Percentiles rank a stretch among this genome's conserved stretches.
These are phyloP conservation scores for Poeciliopsis turrubarensis DNA, from an alignment of 2,113 vertebrate species.

Conservation along the genomic window DNA sequence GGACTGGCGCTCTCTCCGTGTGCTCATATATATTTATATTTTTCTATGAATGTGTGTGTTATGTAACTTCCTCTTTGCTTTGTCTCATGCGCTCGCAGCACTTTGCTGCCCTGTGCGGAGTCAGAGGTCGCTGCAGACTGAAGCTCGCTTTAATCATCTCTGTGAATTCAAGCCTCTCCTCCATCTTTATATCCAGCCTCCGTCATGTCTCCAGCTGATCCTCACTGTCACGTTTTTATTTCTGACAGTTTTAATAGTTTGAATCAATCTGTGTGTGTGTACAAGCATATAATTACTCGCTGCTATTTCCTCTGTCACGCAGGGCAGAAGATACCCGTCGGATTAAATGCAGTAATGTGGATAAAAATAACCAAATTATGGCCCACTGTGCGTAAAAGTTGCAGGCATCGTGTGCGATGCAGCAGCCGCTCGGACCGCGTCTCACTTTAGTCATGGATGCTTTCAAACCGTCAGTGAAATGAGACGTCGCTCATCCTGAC, in stretches of 20 bases:
- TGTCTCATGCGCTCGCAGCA: conserved; percentile 58
- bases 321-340: conserved; percentile 2
- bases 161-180: conserved; percentile 2
- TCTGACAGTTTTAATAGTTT: conserved; percentile 18
- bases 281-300: conserved; percentile 25
- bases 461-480: conserved; percentile 15
- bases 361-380: conserved; percentile 53
- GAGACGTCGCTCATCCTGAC: conserved; percentile 45
- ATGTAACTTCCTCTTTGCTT: conserved; percentile 67
- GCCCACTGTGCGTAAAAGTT: conserved; percentile 37
- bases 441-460: conserved; percentile 33
- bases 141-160: conserved; percentile 39
- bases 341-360: conserved; percentile 44
- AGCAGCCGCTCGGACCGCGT: conserved; percentile 6
- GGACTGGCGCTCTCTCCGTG: conserved; percentile 33
- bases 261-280: conserved; percentile 11
- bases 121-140: conserved; percentile 7
- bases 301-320: conserved; percentile 30
- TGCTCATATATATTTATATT: background rate
- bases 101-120: conserved; percentile 32
- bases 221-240: conserved; percentile 9
- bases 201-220: conserved; percentile 23
- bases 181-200: background rate
- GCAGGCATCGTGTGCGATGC: conserved; percentile 17
- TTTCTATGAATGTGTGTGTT: conserved; percentile 36